Base-by-base conservation (phyloP, 2,888 invertebrate species). In the Macaria liturata region DNA sequence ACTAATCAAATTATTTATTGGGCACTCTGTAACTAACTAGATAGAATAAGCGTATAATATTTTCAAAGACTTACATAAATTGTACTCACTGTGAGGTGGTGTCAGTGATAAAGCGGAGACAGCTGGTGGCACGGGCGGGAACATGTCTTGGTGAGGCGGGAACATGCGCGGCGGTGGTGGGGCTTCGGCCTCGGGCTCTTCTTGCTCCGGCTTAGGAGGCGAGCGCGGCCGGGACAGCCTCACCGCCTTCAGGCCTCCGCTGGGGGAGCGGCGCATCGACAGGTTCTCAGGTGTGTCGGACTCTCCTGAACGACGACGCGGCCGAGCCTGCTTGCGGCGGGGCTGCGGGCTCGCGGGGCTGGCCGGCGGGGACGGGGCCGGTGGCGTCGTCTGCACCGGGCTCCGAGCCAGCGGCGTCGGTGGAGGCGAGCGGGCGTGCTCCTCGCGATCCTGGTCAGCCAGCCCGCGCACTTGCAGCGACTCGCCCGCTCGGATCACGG, bases 401-500 rank as follows among this genome's bases (percentile, higher is more conserved):
- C 83, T 86, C 63, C 80, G 86, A 75, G 92, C 86, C 69, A 83
- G 72, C 62, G 86, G 84, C 46, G 81, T 83, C 61, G 84, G 83
- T 37, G 90, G 87, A 47, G 90, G 84, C n/a, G 90, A 84, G 53
- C 84, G 73, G 61, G 75, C 74, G 50, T 75, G 72, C 80, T 86
- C 93, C 54, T 91, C 89, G 44, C 89, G 90, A 47, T 93, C 93
- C 71, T 94, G 94, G 68, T 95, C 95, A 7, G 95, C 95, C 64
- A 97, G 85, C 4, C 97, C 97, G 31, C 96, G 94, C 64, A 97
- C 95, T 83, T 97, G 97, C 62, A 98, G 92, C 53, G 96, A 96
- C 78, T 97, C 97, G 0, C 97, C 98, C 3, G 97, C 97, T 73
- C 96, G 95, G 75, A 98, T 96, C 69, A 98, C 93, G 8, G 95